Conservation (phyloP, 2,888 invertebrate species). For the Drosophila borealis region DNA sequence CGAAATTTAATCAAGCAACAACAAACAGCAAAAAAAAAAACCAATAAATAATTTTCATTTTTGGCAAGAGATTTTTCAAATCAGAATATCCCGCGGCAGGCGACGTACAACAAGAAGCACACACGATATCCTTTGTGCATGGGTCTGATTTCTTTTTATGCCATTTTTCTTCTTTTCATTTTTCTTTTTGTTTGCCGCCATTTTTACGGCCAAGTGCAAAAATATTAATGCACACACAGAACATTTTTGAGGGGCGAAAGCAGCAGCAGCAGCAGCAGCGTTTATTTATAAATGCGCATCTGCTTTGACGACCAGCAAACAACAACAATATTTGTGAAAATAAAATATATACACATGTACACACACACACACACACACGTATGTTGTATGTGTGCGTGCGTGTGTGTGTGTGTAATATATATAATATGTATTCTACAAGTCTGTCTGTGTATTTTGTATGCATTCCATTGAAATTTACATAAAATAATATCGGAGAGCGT, state of each 20-base stretch:
- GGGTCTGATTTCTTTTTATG: conserved; percentile 3
- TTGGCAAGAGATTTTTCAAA: too few species aligned
- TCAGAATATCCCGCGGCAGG: not conserved
- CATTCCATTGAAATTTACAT: conserved; percentile 53
- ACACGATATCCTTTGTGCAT: conserved; percentile 2
- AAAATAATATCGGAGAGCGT: conserved; percentile 47
- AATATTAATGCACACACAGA: conserved; percentile 7
- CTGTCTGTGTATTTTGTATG: conserved; percentile 38
- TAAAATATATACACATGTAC: conserved; percentile 19
- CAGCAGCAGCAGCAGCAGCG: conserved; percentile 9
- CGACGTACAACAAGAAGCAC: not conserved
- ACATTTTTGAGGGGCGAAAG: conserved; percentile 1
- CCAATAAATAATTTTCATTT: too few species aligned
- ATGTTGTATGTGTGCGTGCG: not conserved
- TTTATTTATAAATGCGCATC: conserved; percentile 57
- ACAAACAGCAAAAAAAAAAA: too few species aligned
- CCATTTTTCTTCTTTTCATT: not conserved
- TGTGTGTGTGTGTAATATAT: not conserved
- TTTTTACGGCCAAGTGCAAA: conserved; percentile 22
- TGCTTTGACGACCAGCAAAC: conserved; percentile 23
- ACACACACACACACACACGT: not conserved
- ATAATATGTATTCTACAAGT: conserved; percentile 12
- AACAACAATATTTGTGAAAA: conserved; percentile 29
- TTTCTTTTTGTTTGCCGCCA: not conserved
- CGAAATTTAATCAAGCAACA: too few species aligned